Evolutionary conservation across 53 echinoderm and acorn worm genomes (phyloP).

Genomic region (Zoroaster sp.): DNA sequence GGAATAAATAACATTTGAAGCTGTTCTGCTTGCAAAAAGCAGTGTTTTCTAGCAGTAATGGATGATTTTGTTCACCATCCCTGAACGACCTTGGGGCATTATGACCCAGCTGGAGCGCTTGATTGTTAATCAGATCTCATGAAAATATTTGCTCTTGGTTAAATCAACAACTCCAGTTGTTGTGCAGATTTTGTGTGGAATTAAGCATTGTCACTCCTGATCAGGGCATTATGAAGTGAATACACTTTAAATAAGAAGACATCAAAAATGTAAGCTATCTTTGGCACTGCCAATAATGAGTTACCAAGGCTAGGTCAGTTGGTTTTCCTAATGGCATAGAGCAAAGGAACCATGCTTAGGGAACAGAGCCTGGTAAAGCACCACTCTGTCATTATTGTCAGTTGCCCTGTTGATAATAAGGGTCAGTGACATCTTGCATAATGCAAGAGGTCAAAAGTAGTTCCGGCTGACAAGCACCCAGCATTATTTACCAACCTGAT

Average conservation of each 20-base stretch:
- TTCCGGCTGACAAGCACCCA: conserved; percentile 33
- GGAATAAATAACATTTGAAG: no score
- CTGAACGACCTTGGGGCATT: not conserved
- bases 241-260: not conserved
- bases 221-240: not conserved
- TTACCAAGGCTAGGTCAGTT: not conserved
- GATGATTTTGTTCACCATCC: not conserved
- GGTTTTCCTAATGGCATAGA: not conserved
- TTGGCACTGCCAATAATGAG: not conserved
- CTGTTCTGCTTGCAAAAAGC: no score
- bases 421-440: conserved; percentile 54
- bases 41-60: not conserved
- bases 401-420: conserved; percentile 41
- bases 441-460: conserved; percentile 59
- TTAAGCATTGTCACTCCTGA: not conserved
- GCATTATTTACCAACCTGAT: not conserved
- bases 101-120: not conserved
- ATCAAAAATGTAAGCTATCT: not conserved
- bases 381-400: not conserved
- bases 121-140: not conserved
- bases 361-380: not conserved
- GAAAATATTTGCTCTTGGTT: not conserved
- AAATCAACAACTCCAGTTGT: not conserved
- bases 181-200: not conserved
- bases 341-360: not conserved